phyloP scores from a whole-genome alignment of 2,113 vertebrate species.

The Thunnus thynnus region DNA sequence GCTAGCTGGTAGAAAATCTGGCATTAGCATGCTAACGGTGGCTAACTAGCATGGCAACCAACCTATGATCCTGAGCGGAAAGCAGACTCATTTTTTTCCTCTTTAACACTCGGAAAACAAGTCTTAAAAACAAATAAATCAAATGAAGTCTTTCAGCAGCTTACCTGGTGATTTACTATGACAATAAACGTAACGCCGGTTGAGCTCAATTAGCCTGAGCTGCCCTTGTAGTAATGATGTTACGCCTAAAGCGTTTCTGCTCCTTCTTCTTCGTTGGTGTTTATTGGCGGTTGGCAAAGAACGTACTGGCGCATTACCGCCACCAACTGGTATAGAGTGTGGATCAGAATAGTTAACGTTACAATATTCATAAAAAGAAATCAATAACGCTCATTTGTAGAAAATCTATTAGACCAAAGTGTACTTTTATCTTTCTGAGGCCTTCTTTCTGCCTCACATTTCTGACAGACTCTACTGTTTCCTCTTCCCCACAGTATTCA shows the following conservation, averaged over 20 bases:
- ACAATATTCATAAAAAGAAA: too few relatives aligned
- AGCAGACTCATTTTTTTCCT: neutral
- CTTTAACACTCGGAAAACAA: fast-evolving
- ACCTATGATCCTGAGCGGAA: neutral
- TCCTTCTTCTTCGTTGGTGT: too few relatives aligned
- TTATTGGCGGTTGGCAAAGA: too few relatives aligned
- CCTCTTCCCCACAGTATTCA: too few relatives aligned
- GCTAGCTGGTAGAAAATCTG: slow-evolving; percentile 52
- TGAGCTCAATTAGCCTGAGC: slow-evolving; percentile 10
- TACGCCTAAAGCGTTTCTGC: neutral
- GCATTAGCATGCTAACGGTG: slow-evolving; percentile 66
- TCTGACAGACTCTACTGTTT: too few relatives aligned
- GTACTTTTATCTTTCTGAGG: too few relatives aligned
- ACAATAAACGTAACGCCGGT: neutral
- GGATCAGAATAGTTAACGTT: too few relatives aligned
- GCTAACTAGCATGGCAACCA: slow-evolving; percentile 54
- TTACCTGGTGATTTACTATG: slow-evolving; percentile 22
- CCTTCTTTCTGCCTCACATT: too few relatives aligned
- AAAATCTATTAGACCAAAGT: too few relatives aligned
- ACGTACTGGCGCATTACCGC: too few relatives aligned
- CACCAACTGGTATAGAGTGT: too few relatives aligned
- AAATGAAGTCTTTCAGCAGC: neutral
- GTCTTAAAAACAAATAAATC: fast-evolving
- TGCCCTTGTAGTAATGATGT: slow-evolving; percentile 36
- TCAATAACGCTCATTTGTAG: too few relatives aligned